Evolutionary conservation across 2,113 vertebrate species (phyloP).

Genomic region (Amazona guildingii): DNA sequence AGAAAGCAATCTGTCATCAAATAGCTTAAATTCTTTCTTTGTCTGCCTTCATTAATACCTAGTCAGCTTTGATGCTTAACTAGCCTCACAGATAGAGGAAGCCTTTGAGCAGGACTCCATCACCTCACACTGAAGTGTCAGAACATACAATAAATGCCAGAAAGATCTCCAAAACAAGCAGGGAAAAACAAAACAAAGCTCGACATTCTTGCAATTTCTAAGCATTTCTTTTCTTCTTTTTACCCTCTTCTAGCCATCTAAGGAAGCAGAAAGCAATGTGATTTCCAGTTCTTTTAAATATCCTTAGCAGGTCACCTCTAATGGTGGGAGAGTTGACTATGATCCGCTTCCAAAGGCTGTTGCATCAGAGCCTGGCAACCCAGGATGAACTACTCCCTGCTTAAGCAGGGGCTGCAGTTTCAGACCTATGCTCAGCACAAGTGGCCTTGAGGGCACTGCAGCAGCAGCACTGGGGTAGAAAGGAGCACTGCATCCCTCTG

Average conservation of each 20-base stretch:
- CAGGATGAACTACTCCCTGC: background rate
- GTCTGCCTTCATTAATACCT: slow-evolving; percentile 19
- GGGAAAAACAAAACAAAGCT: slow-evolving; percentile 14
- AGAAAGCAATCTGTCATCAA: background rate
- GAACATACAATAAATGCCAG: background rate
- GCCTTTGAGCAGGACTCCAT: slow-evolving; percentile 10
- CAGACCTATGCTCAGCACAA: background rate
- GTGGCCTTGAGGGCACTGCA: fast-evolving
- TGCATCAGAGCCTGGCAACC: background rate
- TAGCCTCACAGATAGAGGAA: slow-evolving; percentile 24
- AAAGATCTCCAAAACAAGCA: slow-evolving; percentile 21
- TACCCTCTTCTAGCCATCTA: slow-evolving; percentile 15
- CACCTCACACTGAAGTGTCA: slow-evolving; percentile 27
- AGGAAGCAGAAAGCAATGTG: slow-evolving; percentile 12
- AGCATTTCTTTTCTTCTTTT: background rate
- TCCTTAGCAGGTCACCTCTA: background rate
- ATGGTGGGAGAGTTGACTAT: background rate
- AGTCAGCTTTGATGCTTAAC: slow-evolving; percentile 22
- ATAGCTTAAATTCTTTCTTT: slow-evolving; percentile 5
- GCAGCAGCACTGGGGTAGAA: background rate
- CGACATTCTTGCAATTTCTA: slow-evolving; percentile 24
- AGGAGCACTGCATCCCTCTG: background rate
- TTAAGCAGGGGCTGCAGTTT: background rate
- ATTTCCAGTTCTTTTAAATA: slow-evolving; percentile 28
- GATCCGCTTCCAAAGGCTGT: slow-evolving; percentile 16